Evolutionary conservation across 2,113 vertebrate genomes (phyloP), one percentile per base, ranked within the genome.

Genomic region (Odontophorus gujanensis): DNA sequence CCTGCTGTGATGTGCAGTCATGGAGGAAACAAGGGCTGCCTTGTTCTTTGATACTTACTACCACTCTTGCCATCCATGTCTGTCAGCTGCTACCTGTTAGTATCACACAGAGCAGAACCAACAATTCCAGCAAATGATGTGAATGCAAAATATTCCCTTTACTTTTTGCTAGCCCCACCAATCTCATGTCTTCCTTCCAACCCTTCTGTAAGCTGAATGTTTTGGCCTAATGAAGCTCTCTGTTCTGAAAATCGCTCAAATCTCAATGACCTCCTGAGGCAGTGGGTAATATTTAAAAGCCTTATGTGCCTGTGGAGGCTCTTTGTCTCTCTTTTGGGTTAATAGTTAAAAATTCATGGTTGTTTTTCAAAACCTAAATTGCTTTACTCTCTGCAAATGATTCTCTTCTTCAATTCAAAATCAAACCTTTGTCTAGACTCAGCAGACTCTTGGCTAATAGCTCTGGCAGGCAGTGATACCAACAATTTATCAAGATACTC

Each of bases 301-400:
- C 89, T 92, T 69, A 68, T 96, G 94, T 94, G 63, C 77, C 19
- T 65, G 67, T 51, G 95, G 94, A 97, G 96, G 87, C 97, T 97
- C 48, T 45, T 95, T 96, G 97, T 98, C 97, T 98, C 95, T 96
- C 96, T 92, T 97, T 97, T 91, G 94, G 96, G 97, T 94, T 90
- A 97, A 97, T 98, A 90, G 97, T 98, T 98, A 98, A 98, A 98
- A 98, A 98, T 98, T 98, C 96, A 98, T 98, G 96, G 97, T 98
- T 91, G 92, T 97, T 97, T 98, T 97, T 97, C 95, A 97, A 97
- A 97, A 96, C 96, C 97, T 97, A 96, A 98, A 96, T 97, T 95
- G 95, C 97, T 97, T 97, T 97, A 95, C 92, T 96, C 82, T 95
- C 93, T 97, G 95, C 96, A 95, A 97, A 94, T 90, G 28, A 96